Base-by-base conservation (phyloP, 2,797 vertebrate species). In the Pseudochromis fuscus region DNA sequence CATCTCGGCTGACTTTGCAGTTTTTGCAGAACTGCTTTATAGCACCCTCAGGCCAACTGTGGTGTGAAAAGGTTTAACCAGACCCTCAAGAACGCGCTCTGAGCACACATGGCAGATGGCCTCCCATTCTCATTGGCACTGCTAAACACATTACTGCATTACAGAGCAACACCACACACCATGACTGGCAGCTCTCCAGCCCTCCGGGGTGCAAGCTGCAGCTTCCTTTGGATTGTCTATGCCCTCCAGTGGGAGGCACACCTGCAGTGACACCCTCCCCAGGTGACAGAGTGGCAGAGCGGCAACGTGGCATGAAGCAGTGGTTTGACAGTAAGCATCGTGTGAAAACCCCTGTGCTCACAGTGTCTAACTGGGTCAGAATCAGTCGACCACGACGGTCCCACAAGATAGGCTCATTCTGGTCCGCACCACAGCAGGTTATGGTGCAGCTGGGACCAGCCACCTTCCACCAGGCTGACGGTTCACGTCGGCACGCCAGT, bases 181-280 rank as follows among this genome's bases (percentile, higher is more conserved):
- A 42, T 18, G 4, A 42, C 24, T 6, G 35, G 24, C 8, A 25
- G 37, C 4, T 58, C 35, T 42, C 24, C 23, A 7, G 35, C 15
- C 9, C 6, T 15, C 12, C 31, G 19, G 19, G 31, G 4, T 1
- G n/a, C 6, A 4, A 42, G 7, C 24, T 44, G 4, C 23, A n/a
- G 16, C 55, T 40, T 40, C 53, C 53, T 9, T 2, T 58, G 25
- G 37, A 42, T 4, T 9, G 8, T 1, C 16, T 12, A 7, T 2
- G 5, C 9, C 35, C 24, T 4, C 9, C n/a, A 1, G 5, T 5
- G 10, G 1, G 1, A 1, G 18, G 7, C 9, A 24, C 1, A 15
- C 12, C 9, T n/a, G 5, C 37, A 10, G 0, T 11, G 9, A 4
- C 4, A 11, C 3, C 24, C 18, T 30, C n/a, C 8, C n/a, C 3